A percentile compares a stretch with the other conserved stretches of the same genome.
Evolutionary conservation across 2,113 vertebrate species (phyloP).

Genomic region (Nansenia antarctica): DNA sequence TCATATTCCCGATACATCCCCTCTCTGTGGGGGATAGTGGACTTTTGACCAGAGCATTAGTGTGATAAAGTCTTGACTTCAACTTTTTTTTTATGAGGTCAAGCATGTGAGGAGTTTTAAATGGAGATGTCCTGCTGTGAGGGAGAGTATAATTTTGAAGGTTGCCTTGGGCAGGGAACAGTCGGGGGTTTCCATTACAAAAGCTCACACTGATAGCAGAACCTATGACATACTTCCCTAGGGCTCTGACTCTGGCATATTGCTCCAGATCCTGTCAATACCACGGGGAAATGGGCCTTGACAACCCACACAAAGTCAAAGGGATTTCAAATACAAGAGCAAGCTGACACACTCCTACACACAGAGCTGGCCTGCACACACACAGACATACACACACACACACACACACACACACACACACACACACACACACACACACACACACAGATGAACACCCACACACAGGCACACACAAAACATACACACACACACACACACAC

Average conservation of each 20-base stretch:
- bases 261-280: slow-evolving; percentile 21
- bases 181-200: slow-evolving; percentile 44
- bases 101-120: slow-evolving; percentile 37
- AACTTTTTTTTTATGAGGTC: slow-evolving; percentile 36
- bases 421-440: not conserved
- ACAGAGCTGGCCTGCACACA: not conserved
- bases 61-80: slow-evolving; percentile 40
- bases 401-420: not conserved
- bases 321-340: not conserved
- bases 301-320: slow-evolving; percentile 11
- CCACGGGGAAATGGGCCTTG: slow-evolving; percentile 6
- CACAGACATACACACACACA: not conserved
- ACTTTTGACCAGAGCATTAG: slow-evolving; percentile 49
- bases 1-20: slow-evolving; percentile 36
- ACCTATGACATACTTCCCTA: slow-evolving; percentile 32
- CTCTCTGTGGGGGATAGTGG: slow-evolving; percentile 26
- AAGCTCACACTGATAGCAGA: slow-evolving; percentile 20
- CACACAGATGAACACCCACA: not conserved
- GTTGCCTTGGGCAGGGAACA: slow-evolving; percentile 34
- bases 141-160: slow-evolving; percentile 16
- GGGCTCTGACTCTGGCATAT: slow-evolving; percentile 50
- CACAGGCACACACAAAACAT: not conserved
- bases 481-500: not conserved
- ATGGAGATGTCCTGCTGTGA: slow-evolving; percentile 26
- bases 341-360: not conserved